Base-by-base conservation (phyloP, 2,888 invertebrate genomes). In the Amphipyra berbera region DNA sequence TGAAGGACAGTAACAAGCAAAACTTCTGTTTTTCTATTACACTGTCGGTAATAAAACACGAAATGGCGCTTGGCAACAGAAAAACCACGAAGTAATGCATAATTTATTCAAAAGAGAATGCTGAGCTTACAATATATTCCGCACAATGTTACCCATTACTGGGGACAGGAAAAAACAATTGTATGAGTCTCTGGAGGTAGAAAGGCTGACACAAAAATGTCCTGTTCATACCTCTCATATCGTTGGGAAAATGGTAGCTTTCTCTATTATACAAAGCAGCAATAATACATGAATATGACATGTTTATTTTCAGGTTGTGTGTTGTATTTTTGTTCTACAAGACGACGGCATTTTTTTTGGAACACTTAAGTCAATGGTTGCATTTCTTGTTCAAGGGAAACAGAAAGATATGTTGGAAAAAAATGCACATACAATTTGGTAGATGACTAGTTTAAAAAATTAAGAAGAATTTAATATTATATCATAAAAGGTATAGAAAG, bases 21-120 rank as follows among this genome's bases (percentile, higher is more conserved):
- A 14, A 58, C 10, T 41, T 41, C 48, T 6, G 14, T 14, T 42
- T 14, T 21, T 0, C 13, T 40, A 41, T 38, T 38, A 35, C 10
- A 35, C 4, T 42, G 44, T 48, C 30, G 7, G 35, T 9, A 75
- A 59, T 60, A 48, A 53, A 74, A 69, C 55, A 56, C 21, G 44
- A 50, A 54, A 54, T n/a, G 10, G 27, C 27, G 27, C 42, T 44
- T 14, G 15, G 27, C 9, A 46, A 48, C 37, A 50, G 8, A 50
- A 52, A 61, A 56, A 42, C 21, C 30, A 5, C 30, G 10, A 54
- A 45, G 13, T 44, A 70, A 62, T 68, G 45, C 41, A 74, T 61
- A 52, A 64, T 57, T 60, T 48, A 75, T 74, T 59, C 33, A 8
- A 53, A 45, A 53, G n/a, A 50, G 55, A 75, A 64, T 46, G 41